Percentiles rank a stretch among this genome's conserved stretches.
phyloP scores from a whole-genome alignment of 2,888 invertebrate species.

The Stratiomys singularior region DNA sequence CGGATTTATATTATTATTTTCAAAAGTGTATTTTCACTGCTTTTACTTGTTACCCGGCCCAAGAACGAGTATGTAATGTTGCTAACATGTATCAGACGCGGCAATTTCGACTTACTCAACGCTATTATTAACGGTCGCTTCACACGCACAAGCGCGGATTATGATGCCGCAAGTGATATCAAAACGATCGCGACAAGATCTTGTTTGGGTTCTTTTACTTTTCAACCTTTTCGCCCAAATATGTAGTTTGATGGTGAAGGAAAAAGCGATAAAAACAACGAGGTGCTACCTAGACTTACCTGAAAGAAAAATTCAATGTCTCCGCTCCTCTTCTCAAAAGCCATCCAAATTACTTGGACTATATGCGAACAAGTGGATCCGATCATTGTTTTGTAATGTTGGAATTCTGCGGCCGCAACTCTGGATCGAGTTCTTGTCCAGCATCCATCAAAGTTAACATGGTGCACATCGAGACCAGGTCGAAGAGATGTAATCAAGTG shows the following conservation, averaged over 20 bases:
- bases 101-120: background rate
- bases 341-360: slow-evolving; percentile 19
- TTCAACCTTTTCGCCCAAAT: background rate
- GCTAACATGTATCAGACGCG: background rate
- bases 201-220: slow-evolving; percentile 2
- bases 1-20: no score
- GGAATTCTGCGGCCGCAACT: background rate
- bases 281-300: no score
- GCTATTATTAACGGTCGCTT: slow-evolving; percentile 3
- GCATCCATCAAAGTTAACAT: slow-evolving; percentile 20
- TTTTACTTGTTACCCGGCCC: slow-evolving; percentile 7
- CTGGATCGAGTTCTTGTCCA: background rate
- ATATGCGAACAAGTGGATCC: background rate
- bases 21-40: slow-evolving; percentile 6
- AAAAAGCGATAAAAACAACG: no score
- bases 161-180: background rate
- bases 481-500: slow-evolving; percentile 8
- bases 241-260: no score
- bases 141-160: slow-evolving; percentile 9
- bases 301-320: no score
- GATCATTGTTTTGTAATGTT: background rate
- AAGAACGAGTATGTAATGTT: background rate
- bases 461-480: slow-evolving; percentile 10
- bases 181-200: background rate
- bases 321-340: background rate